Evolutionary conservation across 2,113 vertebrate species (phyloP).

Genomic region (Phalacrocorax carbo): DNA sequence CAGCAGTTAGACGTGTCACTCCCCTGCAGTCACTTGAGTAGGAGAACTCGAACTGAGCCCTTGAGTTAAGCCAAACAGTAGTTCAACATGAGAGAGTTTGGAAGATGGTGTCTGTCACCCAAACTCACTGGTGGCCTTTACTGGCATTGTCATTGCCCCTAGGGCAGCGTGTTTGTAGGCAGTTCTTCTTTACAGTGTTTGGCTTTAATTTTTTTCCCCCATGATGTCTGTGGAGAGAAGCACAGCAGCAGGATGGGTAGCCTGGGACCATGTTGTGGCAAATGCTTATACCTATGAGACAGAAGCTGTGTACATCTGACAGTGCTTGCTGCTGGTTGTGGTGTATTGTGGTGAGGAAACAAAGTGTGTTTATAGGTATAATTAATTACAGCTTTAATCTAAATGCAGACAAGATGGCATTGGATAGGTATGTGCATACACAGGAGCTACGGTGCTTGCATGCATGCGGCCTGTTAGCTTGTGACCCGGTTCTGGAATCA

Average conservation of each 20-base stretch:
- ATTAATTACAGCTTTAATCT: not conserved
- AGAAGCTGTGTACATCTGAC: not conserved
- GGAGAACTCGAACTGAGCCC: not conserved
- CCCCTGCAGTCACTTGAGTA: not conserved
- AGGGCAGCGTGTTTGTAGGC: not conserved
- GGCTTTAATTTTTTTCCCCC: not conserved
- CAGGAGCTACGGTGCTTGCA: not conserved
- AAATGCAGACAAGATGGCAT: not conserved
- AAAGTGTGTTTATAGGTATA: not conserved
- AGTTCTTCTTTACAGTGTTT: not conserved
- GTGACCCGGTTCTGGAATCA: constrained; percentile 24
- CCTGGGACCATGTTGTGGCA: not conserved
- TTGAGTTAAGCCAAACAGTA: not conserved
- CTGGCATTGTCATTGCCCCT: not conserved
- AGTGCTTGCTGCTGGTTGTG: not conserved
- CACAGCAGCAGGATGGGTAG: not conserved
- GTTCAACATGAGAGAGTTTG: not conserved
- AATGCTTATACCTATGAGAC: not conserved
- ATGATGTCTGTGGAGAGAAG: not conserved
- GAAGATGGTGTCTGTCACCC: not conserved
- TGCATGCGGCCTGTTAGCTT: not conserved
- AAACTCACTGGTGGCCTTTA: not conserved
- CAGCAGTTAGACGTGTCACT: not conserved
- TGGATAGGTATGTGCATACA: not conserved
- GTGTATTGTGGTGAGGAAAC: not conserved